phyloP scores from a whole-genome alignment of 2,888 invertebrate species.

The Lasioglossum malachurum region DNA sequence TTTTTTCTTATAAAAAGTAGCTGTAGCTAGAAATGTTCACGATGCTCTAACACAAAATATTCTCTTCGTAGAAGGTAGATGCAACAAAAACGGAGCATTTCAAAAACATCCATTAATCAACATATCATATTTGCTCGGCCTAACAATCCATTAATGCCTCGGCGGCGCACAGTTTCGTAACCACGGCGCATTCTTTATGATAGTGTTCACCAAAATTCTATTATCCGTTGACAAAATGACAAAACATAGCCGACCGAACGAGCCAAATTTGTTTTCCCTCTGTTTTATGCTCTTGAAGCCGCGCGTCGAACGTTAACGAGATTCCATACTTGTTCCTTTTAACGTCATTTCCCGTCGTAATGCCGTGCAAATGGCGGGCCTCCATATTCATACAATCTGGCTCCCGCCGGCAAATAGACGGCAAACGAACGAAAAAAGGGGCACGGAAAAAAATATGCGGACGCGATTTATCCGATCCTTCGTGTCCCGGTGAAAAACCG shows the following conservation, averaged over 20 bases:
- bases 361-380: conserved; percentile 45
- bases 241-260: not conserved
- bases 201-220: not conserved
- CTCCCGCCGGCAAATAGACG: conserved; percentile 9
- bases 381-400: conserved; percentile 68
- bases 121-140: not conserved
- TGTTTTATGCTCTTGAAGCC: conserved; percentile 37
- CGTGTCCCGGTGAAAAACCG: conserved; percentile 37
- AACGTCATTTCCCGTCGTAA: conserved; percentile 48
- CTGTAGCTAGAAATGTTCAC: not conserved
- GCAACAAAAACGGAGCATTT: not conserved
- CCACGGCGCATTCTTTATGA: not conserved
- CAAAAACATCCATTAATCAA: not conserved
- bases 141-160: not conserved
- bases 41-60: not conserved
- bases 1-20: too few species aligned
- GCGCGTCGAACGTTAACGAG: conserved; percentile 51
- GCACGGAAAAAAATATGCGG: conserved; percentile 51
- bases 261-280: conserved; percentile 26
- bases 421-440: conserved; percentile 7
- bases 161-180: not conserved
- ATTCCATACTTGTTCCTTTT: conserved; percentile 47
- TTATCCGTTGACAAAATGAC: not conserved
- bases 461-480: conserved; percentile 56
- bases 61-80: not conserved